A percentile compares a stretch with the other conserved stretches of the same genome.
Conservation (phyloP, 2,113 vertebrate species). For the Xenopus laevis region DNA sequence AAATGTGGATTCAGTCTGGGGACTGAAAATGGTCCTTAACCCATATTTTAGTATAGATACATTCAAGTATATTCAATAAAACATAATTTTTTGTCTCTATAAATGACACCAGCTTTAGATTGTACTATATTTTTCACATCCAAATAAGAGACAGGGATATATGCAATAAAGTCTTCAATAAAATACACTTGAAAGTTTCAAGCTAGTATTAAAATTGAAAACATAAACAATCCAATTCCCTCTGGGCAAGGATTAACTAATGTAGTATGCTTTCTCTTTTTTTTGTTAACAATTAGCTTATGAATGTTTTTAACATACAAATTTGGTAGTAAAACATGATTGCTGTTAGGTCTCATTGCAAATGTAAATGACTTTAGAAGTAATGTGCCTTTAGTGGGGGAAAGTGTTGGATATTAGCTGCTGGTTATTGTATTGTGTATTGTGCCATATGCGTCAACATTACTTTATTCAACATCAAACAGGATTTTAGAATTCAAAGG, state of each 20-base stretch:
- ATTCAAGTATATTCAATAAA: background rate
- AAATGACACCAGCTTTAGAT: background rate
- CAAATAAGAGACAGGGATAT: slow-evolving; percentile 28
- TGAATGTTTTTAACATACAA: slow-evolving; percentile 18
- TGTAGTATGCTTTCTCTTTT: background rate
- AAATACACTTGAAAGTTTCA: slow-evolving; percentile 41
- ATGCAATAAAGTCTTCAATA: slow-evolving; percentile 12
- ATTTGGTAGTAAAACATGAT: slow-evolving; percentile 34
- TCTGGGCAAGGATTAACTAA: slow-evolving; percentile 27
- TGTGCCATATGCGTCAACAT: too few relatives aligned
- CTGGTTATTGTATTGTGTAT: slow-evolving; percentile 1
- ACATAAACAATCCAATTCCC: slow-evolving; percentile 48
- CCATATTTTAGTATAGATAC: background rate
- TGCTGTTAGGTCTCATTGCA: slow-evolving; percentile 38
- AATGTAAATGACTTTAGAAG: slow-evolving; percentile 33
- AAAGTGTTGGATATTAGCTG: background rate
- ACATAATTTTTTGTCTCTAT: background rate
- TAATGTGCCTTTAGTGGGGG: slow-evolving; percentile 11
- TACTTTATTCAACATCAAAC: too few relatives aligned
- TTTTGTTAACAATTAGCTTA: background rate
- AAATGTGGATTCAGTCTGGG: too few relatives aligned
- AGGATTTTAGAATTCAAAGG: too few relatives aligned
- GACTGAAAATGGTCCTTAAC: too few relatives aligned
- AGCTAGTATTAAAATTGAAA: slow-evolving; percentile 51
- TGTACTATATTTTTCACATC: background rate